phyloP scores from a whole-genome alignment of 2,797 vertebrate genomes.

The Neoniphon sammara region DNA sequence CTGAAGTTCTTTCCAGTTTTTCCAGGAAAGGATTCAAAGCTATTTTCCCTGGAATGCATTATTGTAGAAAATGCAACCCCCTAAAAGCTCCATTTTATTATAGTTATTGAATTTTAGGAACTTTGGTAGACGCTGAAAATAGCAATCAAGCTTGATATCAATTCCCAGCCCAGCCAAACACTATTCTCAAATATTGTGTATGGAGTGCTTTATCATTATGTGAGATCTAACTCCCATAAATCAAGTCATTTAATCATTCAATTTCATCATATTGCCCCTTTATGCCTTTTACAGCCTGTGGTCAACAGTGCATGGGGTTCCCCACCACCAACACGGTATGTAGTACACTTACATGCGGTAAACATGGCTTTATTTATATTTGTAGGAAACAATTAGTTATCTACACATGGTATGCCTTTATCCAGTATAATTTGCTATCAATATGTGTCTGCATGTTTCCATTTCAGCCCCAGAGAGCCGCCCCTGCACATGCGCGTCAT shows the following conservation, averaged over 20 bases:
- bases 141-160: too few species aligned
- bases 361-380: background rate
- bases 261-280: conserved; percentile 9
- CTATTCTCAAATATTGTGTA: background rate
- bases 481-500: conserved; percentile 79
- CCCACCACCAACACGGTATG: conserved; percentile 60
- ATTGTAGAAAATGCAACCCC: too few species aligned
- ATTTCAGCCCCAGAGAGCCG: conserved; percentile 54
- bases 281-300: conserved; percentile 42
- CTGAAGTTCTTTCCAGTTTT: too few species aligned
- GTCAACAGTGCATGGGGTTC: conserved; percentile 46
- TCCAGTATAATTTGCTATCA: background rate
- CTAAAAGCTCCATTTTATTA: too few species aligned
- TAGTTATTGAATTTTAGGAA: too few species aligned
- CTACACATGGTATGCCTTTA: background rate
- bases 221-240: background rate
- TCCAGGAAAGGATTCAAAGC: too few species aligned
- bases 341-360: conserved; percentile 16
- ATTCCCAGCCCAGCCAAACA: too few species aligned
- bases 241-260: background rate
- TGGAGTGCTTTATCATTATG: background rate
- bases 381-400: background rate
- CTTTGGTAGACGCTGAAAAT: too few species aligned
- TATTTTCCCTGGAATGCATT: too few species aligned
- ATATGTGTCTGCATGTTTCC: conserved; percentile 6